phyloP scores from a whole-genome alignment of 2,113 vertebrate genomes.

The Pygoscelis antarcticus region DNA sequence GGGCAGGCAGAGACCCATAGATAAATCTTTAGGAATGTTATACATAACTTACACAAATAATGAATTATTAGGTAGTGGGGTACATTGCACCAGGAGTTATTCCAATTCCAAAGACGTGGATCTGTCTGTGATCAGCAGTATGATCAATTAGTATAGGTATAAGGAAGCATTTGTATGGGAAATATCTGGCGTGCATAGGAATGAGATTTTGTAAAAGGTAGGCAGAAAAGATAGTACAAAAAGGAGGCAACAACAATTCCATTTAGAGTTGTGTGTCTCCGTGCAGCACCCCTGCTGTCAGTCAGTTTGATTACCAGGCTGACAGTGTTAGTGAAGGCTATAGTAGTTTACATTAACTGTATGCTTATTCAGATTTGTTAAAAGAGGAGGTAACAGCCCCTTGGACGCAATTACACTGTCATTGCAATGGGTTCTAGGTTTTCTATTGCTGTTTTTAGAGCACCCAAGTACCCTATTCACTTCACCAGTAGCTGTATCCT shows the following conservation, averaged over 20 bases:
- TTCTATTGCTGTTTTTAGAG: constrained; percentile 14
- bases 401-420: background rate
- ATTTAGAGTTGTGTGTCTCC: background rate
- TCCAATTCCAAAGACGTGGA: background rate
- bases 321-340: background rate
- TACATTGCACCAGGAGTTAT: background rate
- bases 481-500: background rate
- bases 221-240: background rate
- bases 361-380: background rate
- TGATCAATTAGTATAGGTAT: background rate
- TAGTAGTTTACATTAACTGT: background rate
- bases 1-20: background rate
- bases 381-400: background rate
- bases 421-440: background rate
- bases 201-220: background rate
- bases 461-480: background rate
- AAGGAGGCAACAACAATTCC: background rate
- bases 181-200: background rate
- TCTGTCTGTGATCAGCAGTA: background rate
- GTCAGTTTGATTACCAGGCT: background rate
- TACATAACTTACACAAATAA: background rate
- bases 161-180: background rate
- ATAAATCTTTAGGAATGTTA: background rate
- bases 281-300: background rate
- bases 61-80: background rate